Evolutionary conservation across 2,797 vertebrate genomes (phyloP).

Genomic region (Muscicapa comitata): DNA sequence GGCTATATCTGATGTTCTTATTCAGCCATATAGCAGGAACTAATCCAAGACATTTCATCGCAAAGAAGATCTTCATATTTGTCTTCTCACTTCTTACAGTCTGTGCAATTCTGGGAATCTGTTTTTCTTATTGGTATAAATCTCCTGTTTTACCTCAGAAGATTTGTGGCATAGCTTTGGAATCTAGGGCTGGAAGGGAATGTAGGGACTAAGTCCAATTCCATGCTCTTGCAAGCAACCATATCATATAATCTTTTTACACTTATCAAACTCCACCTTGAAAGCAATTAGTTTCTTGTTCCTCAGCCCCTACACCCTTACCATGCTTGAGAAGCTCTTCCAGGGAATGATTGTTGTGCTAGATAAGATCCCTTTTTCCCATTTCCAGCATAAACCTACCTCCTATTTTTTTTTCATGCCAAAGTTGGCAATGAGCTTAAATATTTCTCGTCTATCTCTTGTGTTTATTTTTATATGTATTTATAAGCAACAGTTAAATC

Average conservation of each 20-base stretch:
- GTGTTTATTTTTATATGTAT: neutral
- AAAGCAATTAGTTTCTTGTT: conserved; percentile 30
- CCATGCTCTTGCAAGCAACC: neutral
- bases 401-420: neutral
- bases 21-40: neutral
- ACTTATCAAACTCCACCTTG: conserved; percentile 6
- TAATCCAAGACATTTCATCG: neutral
- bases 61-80: neutral
- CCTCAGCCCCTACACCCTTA: neutral
- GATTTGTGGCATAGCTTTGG: neutral
- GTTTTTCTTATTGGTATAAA: neutral
- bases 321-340: neutral
- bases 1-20: neutral
- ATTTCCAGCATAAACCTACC: neutral
- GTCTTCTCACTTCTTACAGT: neutral
- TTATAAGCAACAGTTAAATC: neutral
- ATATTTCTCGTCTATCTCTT: neutral
- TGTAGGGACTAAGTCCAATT: neutral
- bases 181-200: neutral
- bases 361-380: neutral
- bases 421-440: neutral
- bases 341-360: neutral
- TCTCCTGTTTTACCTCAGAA: neutral
- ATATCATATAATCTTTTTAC: neutral
- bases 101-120: neutral